A percentile compares a stretch with the other conserved stretches of the same genome.
These are phyloP conservation scores for Morpho deidamia DNA, from an alignment of 2,888 invertebrate genomes.

Conservation along the genomic window DNA sequence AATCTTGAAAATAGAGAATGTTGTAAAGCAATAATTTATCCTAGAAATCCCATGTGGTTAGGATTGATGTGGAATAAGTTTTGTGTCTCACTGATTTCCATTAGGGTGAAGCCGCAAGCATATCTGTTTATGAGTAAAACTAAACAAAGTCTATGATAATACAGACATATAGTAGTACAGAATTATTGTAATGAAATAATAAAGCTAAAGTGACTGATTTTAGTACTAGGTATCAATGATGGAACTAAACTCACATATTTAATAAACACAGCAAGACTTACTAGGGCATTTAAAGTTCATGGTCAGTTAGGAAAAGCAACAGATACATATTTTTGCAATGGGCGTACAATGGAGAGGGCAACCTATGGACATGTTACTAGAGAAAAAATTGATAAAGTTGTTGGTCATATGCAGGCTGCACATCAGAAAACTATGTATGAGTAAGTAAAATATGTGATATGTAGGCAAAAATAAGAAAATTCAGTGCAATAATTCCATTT, in stretches of 20 bases:
- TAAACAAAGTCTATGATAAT: too few species aligned
- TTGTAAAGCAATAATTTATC: too few species aligned
- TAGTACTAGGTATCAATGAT: conserved; percentile 86
- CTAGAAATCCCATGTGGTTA: too few species aligned
- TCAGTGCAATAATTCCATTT: too few species aligned
- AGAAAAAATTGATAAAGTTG: conserved; percentile 83
- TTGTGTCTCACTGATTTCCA: too few species aligned
- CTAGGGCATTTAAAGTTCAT: conserved; percentile 85
- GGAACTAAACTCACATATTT: conserved; percentile 78
- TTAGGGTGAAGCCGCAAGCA: too few species aligned
- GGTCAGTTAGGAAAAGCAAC: conserved; percentile 88
- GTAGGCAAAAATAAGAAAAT: too few species aligned
- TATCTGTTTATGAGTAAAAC: background rate
- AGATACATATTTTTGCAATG: conserved; percentile 84
- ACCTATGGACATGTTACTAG: conserved; percentile 84
- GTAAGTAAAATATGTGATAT: conserved; percentile 74
- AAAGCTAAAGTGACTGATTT: conserved; percentile 28
- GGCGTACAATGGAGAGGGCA: conserved; percentile 83
- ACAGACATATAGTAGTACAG: too few species aligned
- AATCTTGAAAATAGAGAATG: too few species aligned
- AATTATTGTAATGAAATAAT: too few species aligned
- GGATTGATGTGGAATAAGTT: too few species aligned
- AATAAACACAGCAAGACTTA: conserved; percentile 79
- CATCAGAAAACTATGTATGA: conserved; percentile 93
- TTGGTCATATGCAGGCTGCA: conserved; percentile 89